Base-by-base conservation (phyloP, 2,888 invertebrate genomes). In the Eristalis intricaria region DNA sequence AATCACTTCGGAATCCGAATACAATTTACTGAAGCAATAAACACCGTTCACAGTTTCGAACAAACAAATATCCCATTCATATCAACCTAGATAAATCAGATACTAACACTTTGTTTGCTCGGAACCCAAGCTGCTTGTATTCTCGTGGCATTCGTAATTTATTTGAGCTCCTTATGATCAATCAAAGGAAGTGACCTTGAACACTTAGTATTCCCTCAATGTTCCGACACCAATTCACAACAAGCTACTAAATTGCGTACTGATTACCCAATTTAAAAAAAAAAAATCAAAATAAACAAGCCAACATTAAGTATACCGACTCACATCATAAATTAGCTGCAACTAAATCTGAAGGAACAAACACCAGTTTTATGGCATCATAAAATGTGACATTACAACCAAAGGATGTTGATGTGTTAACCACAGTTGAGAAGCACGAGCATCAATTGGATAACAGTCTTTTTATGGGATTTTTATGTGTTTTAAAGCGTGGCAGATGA, bases 401-500 rank as follows among this genome's bases (percentile, higher is more conserved):
- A 50, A 66, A 79, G 61, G 68, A 78, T 63, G 73, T 68, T 84
- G 69, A 87, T 80, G 76, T 87, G 79, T 76, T 80, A 87, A 84
- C 80, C 71, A 43, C 70, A 58, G 35, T 43, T 50, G 26, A 29
- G 43, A 35, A 64, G 64, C 68, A 83, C 13, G 22, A 74, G 56
- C 79, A 79, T 87, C 79, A 84, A 87, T 87, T 84, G 79, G 76
- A 79, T 87, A 84, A 84, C 77, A 68, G 70, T 38, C 63, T 87
- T 79, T 87, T 83, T 87, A 87, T 80, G 73, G 73, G 84, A 80
- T 76, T 87, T 87, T 87, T 80, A 87, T 80, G 74, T 79, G 70
- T 79, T 60, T 76, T 76, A 84, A 87, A 87, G 84, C 80, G 79
- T 84, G 87, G 73, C 79, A 80, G 73, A 87, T 87, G 84, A 76